These are phyloP conservation scores for Sarotherodon lohbergeri DNA, from an alignment of 2,113 vertebrate genomes.

Conservation along the genomic window DNA sequence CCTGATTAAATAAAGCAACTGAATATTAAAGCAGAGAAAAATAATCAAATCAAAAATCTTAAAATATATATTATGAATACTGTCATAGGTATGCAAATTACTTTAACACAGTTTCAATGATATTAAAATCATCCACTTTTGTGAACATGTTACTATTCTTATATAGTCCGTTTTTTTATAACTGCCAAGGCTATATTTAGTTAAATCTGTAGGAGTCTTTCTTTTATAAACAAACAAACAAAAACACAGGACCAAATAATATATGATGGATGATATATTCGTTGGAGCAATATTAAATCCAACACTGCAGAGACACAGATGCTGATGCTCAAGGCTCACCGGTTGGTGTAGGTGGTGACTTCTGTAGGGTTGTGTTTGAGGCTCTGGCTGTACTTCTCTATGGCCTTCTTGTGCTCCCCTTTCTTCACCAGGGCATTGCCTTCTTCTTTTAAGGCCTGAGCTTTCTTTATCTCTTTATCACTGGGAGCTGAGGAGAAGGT, in stretches of 20 bases:
- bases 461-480: slow-evolving; percentile 70
- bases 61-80: background rate
- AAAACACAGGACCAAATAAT: background rate
- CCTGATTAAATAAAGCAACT: background rate
- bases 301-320: background rate
- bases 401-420: slow-evolving; percentile 82
- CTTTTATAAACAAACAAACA: background rate
- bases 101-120: background rate
- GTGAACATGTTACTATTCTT: background rate
- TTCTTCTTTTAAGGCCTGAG: slow-evolving; percentile 82
- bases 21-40: background rate
- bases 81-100: background rate
- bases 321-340: slow-evolving; percentile 63
- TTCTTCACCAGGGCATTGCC: slow-evolving; percentile 91
- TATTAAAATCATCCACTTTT: background rate
- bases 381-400: slow-evolving; percentile 90
- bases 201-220: background rate
- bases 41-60: background rate
- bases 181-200: background rate
- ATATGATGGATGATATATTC: background rate
- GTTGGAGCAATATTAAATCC: background rate
- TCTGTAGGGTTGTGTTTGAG: slow-evolving; percentile 78
- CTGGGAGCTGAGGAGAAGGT: slow-evolving; percentile 14
- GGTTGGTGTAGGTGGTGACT: slow-evolving; percentile 86
- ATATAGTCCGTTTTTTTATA: background rate